phyloP scores from a whole-genome alignment of 2,888 invertebrate species.

The Agrochola macilenta region DNA sequence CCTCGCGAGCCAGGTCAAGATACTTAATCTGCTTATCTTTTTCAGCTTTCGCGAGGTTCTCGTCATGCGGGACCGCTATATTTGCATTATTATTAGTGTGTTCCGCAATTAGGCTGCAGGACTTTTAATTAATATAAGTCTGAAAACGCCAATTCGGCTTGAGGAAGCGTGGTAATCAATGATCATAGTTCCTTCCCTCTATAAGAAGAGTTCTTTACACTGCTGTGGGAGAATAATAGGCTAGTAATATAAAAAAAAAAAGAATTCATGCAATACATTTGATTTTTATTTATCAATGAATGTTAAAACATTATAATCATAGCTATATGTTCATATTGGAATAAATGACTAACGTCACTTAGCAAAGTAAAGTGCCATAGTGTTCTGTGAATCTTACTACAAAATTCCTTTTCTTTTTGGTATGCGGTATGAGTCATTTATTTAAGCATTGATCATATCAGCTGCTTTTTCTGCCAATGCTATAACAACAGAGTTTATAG shows the following conservation, averaged over 20 bases:
- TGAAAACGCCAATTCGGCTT: not conserved
- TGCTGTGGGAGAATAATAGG: not conserved
- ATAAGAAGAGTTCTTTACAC: not conserved
- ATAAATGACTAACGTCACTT: not conserved
- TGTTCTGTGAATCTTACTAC: not conserved
- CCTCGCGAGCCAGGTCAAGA: too few relatives aligned
- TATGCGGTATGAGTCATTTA: not conserved
- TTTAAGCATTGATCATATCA: constrained; percentile 3
- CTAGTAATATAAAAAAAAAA: not conserved
- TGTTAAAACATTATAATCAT: not conserved
- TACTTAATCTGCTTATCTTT: too few relatives aligned
- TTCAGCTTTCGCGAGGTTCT: too few relatives aligned
- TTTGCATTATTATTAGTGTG: too few relatives aligned
- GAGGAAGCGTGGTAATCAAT: not conserved
- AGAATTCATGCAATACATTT: not conserved
- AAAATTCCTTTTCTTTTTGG: not conserved
- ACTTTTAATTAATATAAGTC: not conserved
- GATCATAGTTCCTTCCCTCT: not conserved
- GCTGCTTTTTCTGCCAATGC: constrained; percentile 24
- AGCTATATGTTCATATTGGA: not conserved
- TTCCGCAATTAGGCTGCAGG: too few relatives aligned
- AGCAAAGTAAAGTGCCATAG: not conserved
- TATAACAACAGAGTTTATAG: constrained; percentile 87
- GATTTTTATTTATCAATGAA: not conserved
- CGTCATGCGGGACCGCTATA: too few relatives aligned